These are phyloP conservation scores for Platycercus adscitus DNA, from an alignment of 2,113 vertebrate species.

Conservation along the genomic window DNA sequence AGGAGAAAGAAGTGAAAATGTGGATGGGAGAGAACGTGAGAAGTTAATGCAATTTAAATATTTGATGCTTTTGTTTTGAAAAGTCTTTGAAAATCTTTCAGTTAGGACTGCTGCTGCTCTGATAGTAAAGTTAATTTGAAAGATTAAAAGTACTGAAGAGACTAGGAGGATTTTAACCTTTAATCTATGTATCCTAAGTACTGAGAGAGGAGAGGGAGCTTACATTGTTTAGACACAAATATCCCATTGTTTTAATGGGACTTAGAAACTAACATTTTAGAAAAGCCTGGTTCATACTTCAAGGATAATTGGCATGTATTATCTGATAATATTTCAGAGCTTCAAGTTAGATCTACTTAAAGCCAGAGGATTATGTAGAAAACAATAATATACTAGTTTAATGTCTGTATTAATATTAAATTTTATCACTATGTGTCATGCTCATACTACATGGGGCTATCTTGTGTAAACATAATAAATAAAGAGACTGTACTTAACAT, in stretches of 20 bases:
- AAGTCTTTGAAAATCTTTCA: neutral
- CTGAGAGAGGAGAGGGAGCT: neutral
- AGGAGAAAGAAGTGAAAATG: neutral
- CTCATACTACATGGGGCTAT: neutral
- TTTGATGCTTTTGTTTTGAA: neutral
- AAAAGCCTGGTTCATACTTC: neutral
- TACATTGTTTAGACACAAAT: neutral
- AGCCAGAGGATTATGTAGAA: neutral
- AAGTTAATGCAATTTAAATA: constrained; percentile 12
- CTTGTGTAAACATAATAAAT: neutral
- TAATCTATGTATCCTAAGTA: neutral
- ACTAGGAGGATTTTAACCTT: neutral
- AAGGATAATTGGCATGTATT: neutral
- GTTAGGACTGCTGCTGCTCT: neutral
- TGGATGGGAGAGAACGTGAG: neutral
- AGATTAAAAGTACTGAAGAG: neutral
- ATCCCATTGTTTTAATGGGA: neutral
- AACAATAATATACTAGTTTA: neutral
- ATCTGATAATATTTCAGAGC: neutral
- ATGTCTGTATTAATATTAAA: neutral
- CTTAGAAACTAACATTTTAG: neutral
- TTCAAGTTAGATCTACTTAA: neutral
- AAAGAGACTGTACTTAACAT: neutral
- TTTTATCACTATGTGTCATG: neutral
- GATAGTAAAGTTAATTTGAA: neutral